Evolutionary conservation across 2,888 invertebrate species (phyloP), one percentile per base, ranked within the genome.

Genomic region (Acanthosepion lycidas): DNA sequence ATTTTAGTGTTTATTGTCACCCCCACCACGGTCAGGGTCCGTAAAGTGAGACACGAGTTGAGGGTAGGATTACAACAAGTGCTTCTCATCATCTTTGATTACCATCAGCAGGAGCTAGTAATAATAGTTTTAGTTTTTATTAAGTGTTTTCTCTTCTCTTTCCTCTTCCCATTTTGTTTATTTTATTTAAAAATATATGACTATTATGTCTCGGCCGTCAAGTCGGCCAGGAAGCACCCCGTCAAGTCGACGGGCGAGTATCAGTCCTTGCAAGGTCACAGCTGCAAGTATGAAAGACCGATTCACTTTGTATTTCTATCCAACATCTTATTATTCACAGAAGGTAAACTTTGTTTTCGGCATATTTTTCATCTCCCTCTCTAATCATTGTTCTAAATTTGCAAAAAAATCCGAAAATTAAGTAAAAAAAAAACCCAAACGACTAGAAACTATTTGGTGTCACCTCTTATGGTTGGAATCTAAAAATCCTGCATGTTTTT

Each of bases 321-420:
- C 97, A 42, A 96, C 96, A n/a, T 97, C 97, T 48, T 96, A 96
- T 95, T 96, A 96, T 33, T 97, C 97, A 8, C 97, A 97, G 95
- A 97, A 97, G 96, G 97, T 96, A 95, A 92, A 51, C 12, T 48
- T 42, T 53, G 55, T 28, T 42, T 94, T 48, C 94, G 23, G 28
- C 23, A 59, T 48, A 18, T 6, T 28, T 6, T 53, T 33, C 28
- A 48, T 59, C 23, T 91, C 6, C 20, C n/a, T 92, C 42, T 49
- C 20, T 9, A 28, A 42, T 26, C 18, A 91, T n/a, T 48, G 42
- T 26, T 48, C 23, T 42, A 33, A 18, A 92, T 48, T 18, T 92
- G 18, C 9, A 92, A 12, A 15, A 92, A 51, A 51, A 51, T 12
- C 15, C 15, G 51, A 51, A 51, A 3, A 51, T 51, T 51, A 51